Evolutionary conservation across 1,140 invertebrate genomes (phyloP).

Genomic region (Dendroctonus ponderosae): DNA sequence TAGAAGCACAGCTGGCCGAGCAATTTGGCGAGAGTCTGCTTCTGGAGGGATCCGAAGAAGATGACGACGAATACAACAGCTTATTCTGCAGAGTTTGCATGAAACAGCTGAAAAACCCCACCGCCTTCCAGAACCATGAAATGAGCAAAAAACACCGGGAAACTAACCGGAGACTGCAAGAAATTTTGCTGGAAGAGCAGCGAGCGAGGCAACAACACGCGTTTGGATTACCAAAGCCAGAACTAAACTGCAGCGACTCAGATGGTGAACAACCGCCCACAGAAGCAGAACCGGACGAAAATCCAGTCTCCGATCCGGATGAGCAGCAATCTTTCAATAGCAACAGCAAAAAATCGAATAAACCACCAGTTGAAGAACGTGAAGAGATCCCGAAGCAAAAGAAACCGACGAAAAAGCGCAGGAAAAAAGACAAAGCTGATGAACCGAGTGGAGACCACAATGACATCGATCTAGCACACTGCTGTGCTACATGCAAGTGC

Average conservation of each 20-base stretch:
- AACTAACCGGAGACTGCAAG: conserved; percentile 69
- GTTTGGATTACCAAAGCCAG: background rate
- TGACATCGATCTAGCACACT: conserved; percentile 51
- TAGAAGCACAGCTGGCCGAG: conserved; percentile 60
- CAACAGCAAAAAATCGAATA: conserved; percentile 56
- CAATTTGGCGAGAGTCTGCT: conserved; percentile 60
- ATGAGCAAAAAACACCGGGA: conserved; percentile 91
- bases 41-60: conserved; percentile 29
- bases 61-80: conserved; percentile 50
- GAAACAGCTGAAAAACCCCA: conserved; percentile 88
- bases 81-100: conserved; percentile 89
- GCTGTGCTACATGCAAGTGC: conserved; percentile 66
- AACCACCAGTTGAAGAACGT: conserved; percentile 10
- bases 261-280: background rate
- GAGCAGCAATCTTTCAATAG: conserved; percentile 49
- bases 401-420: conserved; percentile 25
- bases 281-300: background rate
- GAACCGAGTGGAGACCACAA: conserved; percentile 20
- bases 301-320: conserved; percentile 32
- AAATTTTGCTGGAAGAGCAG: conserved; percentile 65
- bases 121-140: conserved; percentile 90
- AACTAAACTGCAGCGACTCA: background rate
- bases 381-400: conserved; percentile 33
- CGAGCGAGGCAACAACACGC: conserved; percentile 42
- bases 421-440: conserved; percentile 37